Percentiles rank a stretch among this genome's conserved stretches.
Evolutionary conservation across 2,113 vertebrate species (phyloP).

Genomic region (Hemiscyllium ocellatum): DNA sequence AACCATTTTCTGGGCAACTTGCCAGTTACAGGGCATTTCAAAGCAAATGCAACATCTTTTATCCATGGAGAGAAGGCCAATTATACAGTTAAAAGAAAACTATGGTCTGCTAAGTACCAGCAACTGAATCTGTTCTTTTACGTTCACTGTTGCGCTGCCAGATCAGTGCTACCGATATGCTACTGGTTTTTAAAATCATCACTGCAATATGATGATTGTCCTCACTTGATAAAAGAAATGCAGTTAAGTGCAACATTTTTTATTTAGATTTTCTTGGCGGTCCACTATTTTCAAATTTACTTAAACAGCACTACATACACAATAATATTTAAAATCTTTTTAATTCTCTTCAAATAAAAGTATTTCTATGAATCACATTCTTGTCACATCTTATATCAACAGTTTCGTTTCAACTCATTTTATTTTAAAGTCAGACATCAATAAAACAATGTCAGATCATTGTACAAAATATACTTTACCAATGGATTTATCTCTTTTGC

Average conservation of each 20-base stretch:
- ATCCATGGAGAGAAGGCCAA: slow-evolving; percentile 29
- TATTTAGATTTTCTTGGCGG: neutral
- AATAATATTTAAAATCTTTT: neutral
- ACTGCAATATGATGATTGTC: neutral
- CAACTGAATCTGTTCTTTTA: slow-evolving; percentile 33
- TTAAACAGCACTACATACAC: neutral
- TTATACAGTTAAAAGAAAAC: slow-evolving; percentile 28
- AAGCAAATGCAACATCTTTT: slow-evolving; percentile 43
- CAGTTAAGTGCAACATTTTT: neutral
- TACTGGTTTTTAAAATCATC: neutral
- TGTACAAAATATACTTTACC: neutral
- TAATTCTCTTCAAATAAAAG: neutral
- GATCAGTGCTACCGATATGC: neutral
- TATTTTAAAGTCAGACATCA: neutral
- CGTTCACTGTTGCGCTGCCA: slow-evolving; percentile 4
- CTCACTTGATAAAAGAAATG: neutral
- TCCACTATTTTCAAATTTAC: neutral
- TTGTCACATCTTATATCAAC: neutral
- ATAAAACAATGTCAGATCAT: neutral
- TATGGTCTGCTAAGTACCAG: neutral
- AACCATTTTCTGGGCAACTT: slow-evolving; percentile 50
- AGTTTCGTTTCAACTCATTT: neutral
- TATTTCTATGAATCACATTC: neutral
- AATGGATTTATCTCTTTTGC: neutral
- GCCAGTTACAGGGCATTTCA: slow-evolving; percentile 42